Conservation (phyloP, 1,140 invertebrate genomes). For the Ylistrum balloti region DNA sequence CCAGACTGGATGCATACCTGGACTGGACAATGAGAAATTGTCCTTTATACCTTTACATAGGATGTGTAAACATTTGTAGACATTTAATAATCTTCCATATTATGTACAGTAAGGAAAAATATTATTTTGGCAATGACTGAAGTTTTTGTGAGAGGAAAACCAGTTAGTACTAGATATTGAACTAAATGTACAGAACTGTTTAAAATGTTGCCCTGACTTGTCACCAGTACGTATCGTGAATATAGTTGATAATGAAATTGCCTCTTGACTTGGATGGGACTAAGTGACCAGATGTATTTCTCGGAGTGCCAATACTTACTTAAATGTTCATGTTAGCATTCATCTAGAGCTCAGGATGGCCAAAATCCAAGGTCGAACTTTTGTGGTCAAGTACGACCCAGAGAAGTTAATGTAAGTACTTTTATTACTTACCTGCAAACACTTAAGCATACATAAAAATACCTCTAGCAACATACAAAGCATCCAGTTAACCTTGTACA, state of each 20-base stretch:
- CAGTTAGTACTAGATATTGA: too few species aligned
- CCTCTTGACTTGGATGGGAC: neutral
- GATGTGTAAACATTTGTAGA: slow-evolving; percentile 8
- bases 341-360: slow-evolving; percentile 43
- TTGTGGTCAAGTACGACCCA: slow-evolving; percentile 58
- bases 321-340: neutral
- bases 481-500: neutral
- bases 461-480: neutral
- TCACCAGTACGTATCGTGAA: neutral
- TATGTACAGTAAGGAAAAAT: neutral
- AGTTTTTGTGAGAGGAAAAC: neutral
- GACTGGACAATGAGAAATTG: neutral
- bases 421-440: slow-evolving; percentile 4
- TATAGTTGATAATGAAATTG: neutral
- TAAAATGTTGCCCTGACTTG: neutral
- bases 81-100: neutral
- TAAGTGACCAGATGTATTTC: neutral
- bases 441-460: neutral
- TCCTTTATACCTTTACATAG: neutral
- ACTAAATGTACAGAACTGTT: too few species aligned
- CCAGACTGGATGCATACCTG: too few species aligned
- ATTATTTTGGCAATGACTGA: neutral
- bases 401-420: slow-evolving; percentile 57
- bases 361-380: slow-evolving; percentile 53
- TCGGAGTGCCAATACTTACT: neutral